Conservation (phyloP, 2,888 invertebrate species). For the Yponomeuta evonymella region DNA sequence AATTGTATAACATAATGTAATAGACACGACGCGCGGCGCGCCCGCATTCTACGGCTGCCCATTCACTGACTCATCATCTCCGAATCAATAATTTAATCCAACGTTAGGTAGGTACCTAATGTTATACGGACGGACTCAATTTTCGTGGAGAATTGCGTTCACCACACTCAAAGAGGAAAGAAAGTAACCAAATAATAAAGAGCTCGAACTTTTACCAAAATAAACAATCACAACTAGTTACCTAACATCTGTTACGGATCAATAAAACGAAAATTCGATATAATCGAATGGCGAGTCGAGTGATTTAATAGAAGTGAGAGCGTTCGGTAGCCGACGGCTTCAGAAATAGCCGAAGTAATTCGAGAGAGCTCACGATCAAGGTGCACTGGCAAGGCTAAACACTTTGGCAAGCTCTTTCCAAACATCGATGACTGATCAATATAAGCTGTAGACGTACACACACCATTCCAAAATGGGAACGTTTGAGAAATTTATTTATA, state of each 20-base stretch:
- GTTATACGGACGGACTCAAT: neutral
- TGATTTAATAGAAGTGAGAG: constrained; percentile 8
- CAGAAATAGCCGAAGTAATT: constrained; percentile 20
- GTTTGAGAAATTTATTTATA: neutral
- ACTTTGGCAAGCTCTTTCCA: constrained; percentile 33
- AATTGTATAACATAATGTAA: neutral
- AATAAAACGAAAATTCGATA: neutral
- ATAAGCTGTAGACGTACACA: constrained; percentile 7
- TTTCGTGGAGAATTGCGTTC: neutral
- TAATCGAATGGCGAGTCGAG: neutral
- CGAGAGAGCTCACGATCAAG: constrained; percentile 34
- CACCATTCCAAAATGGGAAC: neutral
- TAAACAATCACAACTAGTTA: neutral
- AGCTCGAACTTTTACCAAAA: neutral
- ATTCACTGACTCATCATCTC: constrained; percentile 4
- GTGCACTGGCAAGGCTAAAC: constrained; percentile 29
- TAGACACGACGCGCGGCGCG: constrained; percentile 11
- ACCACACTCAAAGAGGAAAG: neutral
- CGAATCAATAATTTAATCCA: neutral
- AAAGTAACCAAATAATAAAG: neutral
- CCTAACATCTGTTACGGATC: neutral
- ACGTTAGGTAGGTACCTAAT: neutral
- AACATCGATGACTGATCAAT: constrained; percentile 9
- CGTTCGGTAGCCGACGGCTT: constrained; percentile 16
- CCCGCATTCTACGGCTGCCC: constrained; percentile 13